Base-by-base conservation (phyloP, 2,113 vertebrate species). In the Forbesichthys papilliferus region DNA sequence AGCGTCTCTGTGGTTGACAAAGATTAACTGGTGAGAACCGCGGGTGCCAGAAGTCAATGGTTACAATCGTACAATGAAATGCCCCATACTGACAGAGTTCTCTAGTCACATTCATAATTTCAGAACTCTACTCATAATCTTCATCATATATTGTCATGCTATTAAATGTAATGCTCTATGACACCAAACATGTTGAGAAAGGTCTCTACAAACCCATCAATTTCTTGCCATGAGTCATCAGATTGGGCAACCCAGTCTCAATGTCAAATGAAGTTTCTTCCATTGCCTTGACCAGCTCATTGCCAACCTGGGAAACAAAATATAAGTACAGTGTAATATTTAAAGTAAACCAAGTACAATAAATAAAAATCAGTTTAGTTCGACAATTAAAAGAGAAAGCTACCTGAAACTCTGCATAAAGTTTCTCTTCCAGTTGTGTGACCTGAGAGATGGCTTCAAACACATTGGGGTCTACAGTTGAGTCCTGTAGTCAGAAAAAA, bases 381-480 rank as follows among this genome's bases (percentile, higher is more conserved):
- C 1, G 52, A 14, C 6, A 53, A 3, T 1, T 1, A 60, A 9
- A n/a, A 20, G 13, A n/a, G 3, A 27, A 42, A 52, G 11, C 9
- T 47, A 93, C 93, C 90, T 88, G 80, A 0, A 92, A 64, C 59
- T 90, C 80, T 4, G 58, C 78, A 66, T 79, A 88, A 60, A 91
- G 74, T 0, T 74, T 86, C 48, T 92, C 86, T 66, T 92, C 87
- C 70, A 88, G 51, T 18, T 91, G 87, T 5, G 83, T 42, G 47
- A 91, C 84, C 27, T 83, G 84, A 14, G 89, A 86, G 58, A 91
- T 81, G 48, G 73, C 85, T 10, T 92, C 91, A 63, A 84, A 87
- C 10, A 87, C 78, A 20, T 52, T 75, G 33, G 66, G 48, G 10
- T 74, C 80, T 8, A 42, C 66, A 36, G 84, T 73, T 18, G 61